Evolutionary conservation across 2,797 vertebrate genomes (phyloP).

Genomic region (Nyctibius grandis): DNA sequence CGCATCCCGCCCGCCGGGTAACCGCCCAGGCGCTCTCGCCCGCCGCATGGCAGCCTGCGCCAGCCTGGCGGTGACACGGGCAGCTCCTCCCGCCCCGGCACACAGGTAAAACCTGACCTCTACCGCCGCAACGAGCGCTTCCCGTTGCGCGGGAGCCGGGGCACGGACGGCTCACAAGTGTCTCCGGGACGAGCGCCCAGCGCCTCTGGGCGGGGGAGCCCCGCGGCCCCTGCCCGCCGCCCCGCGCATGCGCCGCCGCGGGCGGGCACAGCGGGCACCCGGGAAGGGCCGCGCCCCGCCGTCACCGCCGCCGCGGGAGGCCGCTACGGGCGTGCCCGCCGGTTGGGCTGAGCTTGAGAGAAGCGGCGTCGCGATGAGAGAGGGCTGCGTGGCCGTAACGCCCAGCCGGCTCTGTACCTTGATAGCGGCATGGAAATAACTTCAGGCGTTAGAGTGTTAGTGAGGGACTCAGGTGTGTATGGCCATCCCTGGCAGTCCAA

Average conservation of each 20-base stretch:
- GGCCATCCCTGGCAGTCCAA: neutral
- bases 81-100: neutral
- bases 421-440: neutral
- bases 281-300: neutral
- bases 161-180: fast-evolving
- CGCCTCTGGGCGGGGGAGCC: neutral
- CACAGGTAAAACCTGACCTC: neutral
- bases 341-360: neutral
- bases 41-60: neutral
- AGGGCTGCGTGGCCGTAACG: neutral
- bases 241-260: neutral
- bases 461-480: fast-evolving
- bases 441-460: fast-evolving
- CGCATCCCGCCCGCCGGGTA: neutral
- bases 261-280: neutral
- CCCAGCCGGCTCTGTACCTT: neutral
- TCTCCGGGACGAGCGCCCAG: fast-evolving
- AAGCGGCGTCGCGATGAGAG: neutral
- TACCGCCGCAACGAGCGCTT: neutral
- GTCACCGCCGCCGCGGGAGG: no score
- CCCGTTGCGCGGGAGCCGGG: neutral
- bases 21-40: no score
- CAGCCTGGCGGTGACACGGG: no score
- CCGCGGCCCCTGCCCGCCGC: neutral
- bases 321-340: no score